These are phyloP conservation scores for Phrixothrix hirtus DNA, from an alignment of 2,888 invertebrate species.

Conservation along the genomic window DNA sequence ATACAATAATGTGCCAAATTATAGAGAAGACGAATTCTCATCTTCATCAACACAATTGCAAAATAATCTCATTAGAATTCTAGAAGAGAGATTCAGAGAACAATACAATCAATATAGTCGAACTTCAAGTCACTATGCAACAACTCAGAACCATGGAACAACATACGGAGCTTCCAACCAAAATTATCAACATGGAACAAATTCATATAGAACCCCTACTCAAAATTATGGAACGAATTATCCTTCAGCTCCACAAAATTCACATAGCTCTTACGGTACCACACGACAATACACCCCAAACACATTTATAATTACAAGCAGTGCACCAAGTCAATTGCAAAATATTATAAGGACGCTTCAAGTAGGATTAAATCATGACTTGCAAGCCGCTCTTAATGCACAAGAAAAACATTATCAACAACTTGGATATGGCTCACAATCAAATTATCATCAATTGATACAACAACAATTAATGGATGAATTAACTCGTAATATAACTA, in stretches of 20 bases:
- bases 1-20: slow-evolving; percentile 44
- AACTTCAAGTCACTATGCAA: not conserved
- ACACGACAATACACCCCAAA: slow-evolving; percentile 9
- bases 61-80: slow-evolving; percentile 46
- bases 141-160: not conserved
- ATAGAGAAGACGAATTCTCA: slow-evolving; percentile 46
- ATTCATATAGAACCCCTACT: not conserved
- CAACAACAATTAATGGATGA: slow-evolving; percentile 41
- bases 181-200: not conserved
- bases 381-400: slow-evolving; percentile 40
- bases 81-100: slow-evolving; percentile 32
- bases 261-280: not conserved
- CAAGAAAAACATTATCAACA: slow-evolving; percentile 33
- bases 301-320: slow-evolving; percentile 11
- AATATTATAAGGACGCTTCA: slow-evolving; percentile 31
- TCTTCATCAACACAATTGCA: slow-evolving; percentile 48
- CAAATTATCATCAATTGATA: slow-evolving; percentile 17
- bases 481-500: slow-evolving; percentile 9
- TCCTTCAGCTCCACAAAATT: not conserved
- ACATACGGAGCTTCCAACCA: not conserved
- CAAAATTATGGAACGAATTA: not conserved
- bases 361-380: slow-evolving; percentile 39
- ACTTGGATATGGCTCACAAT: not conserved
- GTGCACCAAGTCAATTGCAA: slow-evolving; percentile 27
- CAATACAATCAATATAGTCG: slow-evolving; percentile 21